Evolutionary conservation across 2,113 vertebrate species (phyloP).

Genomic region (Tragelaphus strepsiceros): DNA sequence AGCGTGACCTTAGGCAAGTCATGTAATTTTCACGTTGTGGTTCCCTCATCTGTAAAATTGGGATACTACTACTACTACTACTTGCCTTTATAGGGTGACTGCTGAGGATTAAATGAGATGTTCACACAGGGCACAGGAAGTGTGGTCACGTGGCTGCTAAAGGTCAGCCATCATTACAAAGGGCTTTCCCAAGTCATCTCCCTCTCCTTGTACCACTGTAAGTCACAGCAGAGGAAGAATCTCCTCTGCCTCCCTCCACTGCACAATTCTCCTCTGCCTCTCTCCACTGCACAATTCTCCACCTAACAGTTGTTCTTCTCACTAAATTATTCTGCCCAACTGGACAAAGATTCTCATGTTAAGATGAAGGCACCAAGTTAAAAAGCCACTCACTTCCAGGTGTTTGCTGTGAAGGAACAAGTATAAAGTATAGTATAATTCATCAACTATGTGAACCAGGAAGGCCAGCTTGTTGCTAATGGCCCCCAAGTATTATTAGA

Average conservation of each 20-base stretch:
- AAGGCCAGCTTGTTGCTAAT: not conserved
- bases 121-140: not conserved
- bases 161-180: not conserved
- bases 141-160: not conserved
- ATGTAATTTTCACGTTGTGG: not conserved
- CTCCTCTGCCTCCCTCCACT: not conserved
- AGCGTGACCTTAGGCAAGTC: not conserved
- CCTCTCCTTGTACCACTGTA: not conserved
- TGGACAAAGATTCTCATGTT: not conserved
- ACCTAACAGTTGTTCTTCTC: not conserved
- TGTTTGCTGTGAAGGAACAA: not conserved
- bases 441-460: not conserved
- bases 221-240: rapidly evolving
- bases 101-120: not conserved
- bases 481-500: not conserved
- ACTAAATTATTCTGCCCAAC: not conserved
- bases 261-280: not conserved
- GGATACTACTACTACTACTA: rapidly evolving
- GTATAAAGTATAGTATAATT: not conserved
- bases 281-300: too few species aligned
- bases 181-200: not conserved
- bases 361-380: not conserved
- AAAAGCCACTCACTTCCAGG: not conserved
- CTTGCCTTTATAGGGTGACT: not conserved
- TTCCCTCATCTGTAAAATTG: not conserved